Conservation (phyloP, 1,140 invertebrate species). For the Cherax quadricarinatus region DNA sequence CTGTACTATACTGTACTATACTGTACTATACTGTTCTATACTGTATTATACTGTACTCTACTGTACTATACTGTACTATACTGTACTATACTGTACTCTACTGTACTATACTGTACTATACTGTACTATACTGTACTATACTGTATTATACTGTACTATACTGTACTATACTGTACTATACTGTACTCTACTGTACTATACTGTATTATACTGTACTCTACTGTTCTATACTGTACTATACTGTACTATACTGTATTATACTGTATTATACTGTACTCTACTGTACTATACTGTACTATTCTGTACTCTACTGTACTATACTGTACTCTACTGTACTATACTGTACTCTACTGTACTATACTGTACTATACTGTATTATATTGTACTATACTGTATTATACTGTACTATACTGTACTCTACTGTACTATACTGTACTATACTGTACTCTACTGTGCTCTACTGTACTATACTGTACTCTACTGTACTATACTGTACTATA, state of each 20-base stretch:
- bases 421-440: constrained; percentile 67
- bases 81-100: constrained; percentile 73
- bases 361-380: constrained; percentile 44
- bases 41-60: constrained; percentile 74
- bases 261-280: constrained; percentile 74
- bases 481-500: constrained; percentile 62
- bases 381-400: constrained; percentile 16
- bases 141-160: constrained; percentile 74
- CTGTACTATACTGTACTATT: constrained; percentile 73
- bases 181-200: constrained; percentile 72
- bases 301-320: constrained; percentile 71
- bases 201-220: constrained; percentile 74
- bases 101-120: constrained; percentile 74
- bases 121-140: constrained; percentile 74
- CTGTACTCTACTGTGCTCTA: constrained; percentile 51
- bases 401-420: constrained; percentile 55
- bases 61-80: constrained; percentile 73
- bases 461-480: constrained; percentile 68
- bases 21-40: constrained; percentile 72
- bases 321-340: no score
- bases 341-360: constrained; percentile 21
- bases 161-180: constrained; percentile 73
- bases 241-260: constrained; percentile 74
- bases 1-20: constrained; percentile 73
- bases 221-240: constrained; percentile 71